These are phyloP conservation scores for Engraulis encrasicolus DNA, from an alignment of 2,113 vertebrate species.

Conservation along the genomic window DNA sequence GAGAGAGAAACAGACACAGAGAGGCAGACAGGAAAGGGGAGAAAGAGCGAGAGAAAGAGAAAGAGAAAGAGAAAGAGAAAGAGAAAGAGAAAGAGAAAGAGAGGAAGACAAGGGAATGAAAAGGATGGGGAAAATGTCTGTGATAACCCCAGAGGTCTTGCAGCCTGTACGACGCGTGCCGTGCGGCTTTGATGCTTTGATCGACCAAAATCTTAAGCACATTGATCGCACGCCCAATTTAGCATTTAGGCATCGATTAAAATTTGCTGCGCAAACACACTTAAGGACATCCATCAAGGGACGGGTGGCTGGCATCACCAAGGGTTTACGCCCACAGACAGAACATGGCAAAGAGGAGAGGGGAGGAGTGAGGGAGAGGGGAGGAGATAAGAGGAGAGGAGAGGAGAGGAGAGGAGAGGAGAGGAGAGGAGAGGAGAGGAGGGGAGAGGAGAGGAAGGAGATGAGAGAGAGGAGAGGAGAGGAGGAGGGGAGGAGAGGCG, in stretches of 20 bases:
- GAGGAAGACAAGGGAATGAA: conserved; percentile 28
- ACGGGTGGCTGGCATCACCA: conserved; percentile 20
- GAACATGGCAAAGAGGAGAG: too few relatives aligned
- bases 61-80: background rate
- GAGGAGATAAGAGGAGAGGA: too few relatives aligned
- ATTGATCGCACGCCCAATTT: conserved; percentile 17
- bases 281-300: conserved; percentile 23
- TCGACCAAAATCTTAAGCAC: conserved; percentile 19
- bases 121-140: background rate
- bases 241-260: conserved; percentile 20
- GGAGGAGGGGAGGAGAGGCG: too few relatives aligned
- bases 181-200: background rate
- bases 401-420: too few relatives aligned
- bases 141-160: conserved; percentile 4
- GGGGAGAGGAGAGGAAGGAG: too few relatives aligned
- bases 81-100: background rate
- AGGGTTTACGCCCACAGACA: background rate
- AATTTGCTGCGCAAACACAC: conserved; percentile 21
- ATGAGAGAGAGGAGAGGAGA: too few relatives aligned
- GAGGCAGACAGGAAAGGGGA: conserved; percentile 29
- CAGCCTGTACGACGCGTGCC: too few relatives aligned
- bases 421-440: too few relatives aligned
- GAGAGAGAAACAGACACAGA: conserved; percentile 12
- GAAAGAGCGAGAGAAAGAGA: conserved; percentile 16
- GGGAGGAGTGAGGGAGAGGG: too few relatives aligned